These are phyloP conservation scores for Drosophila saltans DNA, from an alignment of 1,140 invertebrate genomes.

Conservation along the genomic window DNA sequence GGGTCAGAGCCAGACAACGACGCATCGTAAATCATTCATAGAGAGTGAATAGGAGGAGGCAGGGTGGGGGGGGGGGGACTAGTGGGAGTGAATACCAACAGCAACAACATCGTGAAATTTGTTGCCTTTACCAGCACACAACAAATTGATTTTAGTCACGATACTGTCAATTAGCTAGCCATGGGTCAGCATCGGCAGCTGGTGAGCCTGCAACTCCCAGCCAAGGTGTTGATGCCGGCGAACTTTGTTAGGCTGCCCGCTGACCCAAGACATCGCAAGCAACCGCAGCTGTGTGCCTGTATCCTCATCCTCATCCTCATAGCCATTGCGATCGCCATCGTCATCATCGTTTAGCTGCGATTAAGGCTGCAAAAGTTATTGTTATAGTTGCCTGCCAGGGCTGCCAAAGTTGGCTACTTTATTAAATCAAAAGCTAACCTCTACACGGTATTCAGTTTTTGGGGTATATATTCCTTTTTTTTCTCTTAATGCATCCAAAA, in stretches of 20 bases:
- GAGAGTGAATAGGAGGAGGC: slow-evolving; percentile 45
- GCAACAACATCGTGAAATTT: slow-evolving; percentile 72
- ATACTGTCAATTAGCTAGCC: slow-evolving; percentile 81
- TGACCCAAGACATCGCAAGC: slow-evolving; percentile 45
- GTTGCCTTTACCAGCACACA: slow-evolving; percentile 74
- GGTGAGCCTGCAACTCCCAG: slow-evolving; percentile 27
- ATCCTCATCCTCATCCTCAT: slow-evolving; percentile 8
- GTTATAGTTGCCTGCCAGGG: slow-evolving; percentile 72
- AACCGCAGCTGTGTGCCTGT: slow-evolving; percentile 42
- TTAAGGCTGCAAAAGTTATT: slow-evolving; percentile 77
- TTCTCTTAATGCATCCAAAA: too few relatives aligned
- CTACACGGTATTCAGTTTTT: slow-evolving; percentile 10
- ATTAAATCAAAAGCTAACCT: slow-evolving; percentile 68
- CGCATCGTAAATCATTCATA: slow-evolving; percentile 82
- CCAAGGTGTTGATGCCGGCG: slow-evolving; percentile 72
- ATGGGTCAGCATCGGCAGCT: slow-evolving; percentile 61
- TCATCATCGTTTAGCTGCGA: slow-evolving; percentile 69
- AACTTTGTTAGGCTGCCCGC: slow-evolving; percentile 52
- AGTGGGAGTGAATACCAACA: slow-evolving; percentile 1
- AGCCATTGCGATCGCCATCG: slow-evolving; percentile 25
- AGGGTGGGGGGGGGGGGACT: slow-evolving; percentile 9
- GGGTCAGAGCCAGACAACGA: slow-evolving; percentile 70
- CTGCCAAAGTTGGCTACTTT: slow-evolving; percentile 68
- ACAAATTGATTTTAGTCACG: slow-evolving; percentile 82
- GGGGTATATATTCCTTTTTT: background rate